A percentile compares a stretch with the other conserved stretches of the same genome.
These are phyloP conservation scores for Mesembrinibis cayennensis DNA, from an alignment of 2,113 vertebrate species.

Conservation along the genomic window DNA sequence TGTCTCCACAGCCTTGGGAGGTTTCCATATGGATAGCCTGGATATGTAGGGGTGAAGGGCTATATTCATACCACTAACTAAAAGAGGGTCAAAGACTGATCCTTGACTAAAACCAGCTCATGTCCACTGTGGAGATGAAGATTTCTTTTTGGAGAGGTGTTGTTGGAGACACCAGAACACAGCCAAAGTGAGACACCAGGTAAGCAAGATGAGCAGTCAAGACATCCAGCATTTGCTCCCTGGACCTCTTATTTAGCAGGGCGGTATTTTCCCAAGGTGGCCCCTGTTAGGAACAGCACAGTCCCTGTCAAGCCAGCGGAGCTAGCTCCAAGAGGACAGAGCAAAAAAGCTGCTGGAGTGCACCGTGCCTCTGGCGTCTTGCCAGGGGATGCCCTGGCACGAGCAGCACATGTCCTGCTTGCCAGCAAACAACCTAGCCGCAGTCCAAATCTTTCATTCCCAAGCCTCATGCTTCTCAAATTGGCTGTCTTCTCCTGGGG, in stretches of 20 bases:
- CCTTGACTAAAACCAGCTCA: background rate
- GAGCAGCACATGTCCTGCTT: background rate
- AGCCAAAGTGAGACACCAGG: background rate
- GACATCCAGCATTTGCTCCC: background rate
- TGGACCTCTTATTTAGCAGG: background rate
- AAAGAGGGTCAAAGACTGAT: background rate
- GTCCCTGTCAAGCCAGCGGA: background rate
- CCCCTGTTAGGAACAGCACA: background rate
- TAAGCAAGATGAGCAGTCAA: background rate
- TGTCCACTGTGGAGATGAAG: background rate
- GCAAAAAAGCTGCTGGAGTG: background rate
- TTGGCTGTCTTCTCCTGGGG: background rate
- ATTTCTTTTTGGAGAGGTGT: background rate
- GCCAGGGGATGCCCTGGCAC: background rate
- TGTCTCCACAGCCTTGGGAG: background rate
- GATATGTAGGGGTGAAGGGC: background rate
- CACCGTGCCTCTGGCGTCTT: accelerated
- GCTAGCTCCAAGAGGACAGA: background rate
- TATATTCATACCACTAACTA: background rate
- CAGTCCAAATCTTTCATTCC: background rate
- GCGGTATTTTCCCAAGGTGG: background rate
- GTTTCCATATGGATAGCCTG: background rate
- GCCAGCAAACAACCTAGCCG: background rate
- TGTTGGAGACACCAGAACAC: background rate
- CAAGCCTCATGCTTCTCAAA: background rate